These are phyloP conservation scores for Dinocampus coccinellae DNA, from an alignment of 2,888 invertebrate genomes.

Conservation along the genomic window DNA sequence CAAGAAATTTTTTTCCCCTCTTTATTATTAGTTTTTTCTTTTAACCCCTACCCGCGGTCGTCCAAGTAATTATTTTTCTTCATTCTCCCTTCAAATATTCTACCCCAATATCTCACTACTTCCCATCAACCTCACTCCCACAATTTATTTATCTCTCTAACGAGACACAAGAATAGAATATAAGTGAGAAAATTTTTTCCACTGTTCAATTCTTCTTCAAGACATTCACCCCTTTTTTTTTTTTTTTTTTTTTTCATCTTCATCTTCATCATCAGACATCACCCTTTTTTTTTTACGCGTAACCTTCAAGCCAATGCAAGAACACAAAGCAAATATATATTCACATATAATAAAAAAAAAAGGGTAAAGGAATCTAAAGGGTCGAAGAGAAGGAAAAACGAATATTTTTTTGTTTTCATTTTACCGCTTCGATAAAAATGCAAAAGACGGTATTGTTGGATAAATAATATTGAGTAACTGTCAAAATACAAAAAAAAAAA, in stretches of 20 bases:
- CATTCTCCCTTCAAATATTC: constrained; percentile 42
- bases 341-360: too few relatives aligned
- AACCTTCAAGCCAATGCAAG: too few relatives aligned
- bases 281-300: too few relatives aligned
- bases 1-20: constrained; percentile 11
- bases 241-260: too few relatives aligned
- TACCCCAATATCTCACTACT: constrained; percentile 37
- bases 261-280: constrained; percentile 18
- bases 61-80: constrained; percentile 66
- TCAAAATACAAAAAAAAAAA: too few relatives aligned
- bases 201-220: constrained; percentile 33
- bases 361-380: too few relatives aligned
- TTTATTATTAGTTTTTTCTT: constrained; percentile 1
- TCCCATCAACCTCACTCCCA: neutral
- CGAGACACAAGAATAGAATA: constrained; percentile 37
- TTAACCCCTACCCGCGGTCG: constrained; percentile 38
- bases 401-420: neutral
- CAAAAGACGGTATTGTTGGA: too few relatives aligned
- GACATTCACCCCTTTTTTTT: constrained; percentile 34
- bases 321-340: too few relatives aligned
- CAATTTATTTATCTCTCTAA: constrained; percentile 14
- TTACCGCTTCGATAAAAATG: neutral
- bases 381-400: too few relatives aligned
- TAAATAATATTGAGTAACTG: too few relatives aligned
- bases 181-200: constrained; percentile 40